Evolutionary conservation across 1,140 invertebrate species (phyloP).

Genomic region (Habropoda laboriosa): DNA sequence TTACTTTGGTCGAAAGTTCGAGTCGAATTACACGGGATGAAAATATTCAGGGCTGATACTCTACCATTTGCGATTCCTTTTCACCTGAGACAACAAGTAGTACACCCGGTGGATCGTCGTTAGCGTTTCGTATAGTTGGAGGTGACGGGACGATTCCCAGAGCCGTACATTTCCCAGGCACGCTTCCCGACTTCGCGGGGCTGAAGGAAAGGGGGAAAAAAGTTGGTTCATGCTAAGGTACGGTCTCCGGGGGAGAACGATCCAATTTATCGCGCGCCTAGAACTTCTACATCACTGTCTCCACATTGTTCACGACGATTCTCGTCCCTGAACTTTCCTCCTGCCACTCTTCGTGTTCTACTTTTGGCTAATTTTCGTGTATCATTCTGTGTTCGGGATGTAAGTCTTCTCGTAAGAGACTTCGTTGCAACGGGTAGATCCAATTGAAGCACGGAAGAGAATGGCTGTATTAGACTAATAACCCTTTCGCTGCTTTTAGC

Average conservation of each 20-base stretch:
- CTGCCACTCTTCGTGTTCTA: not conserved
- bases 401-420: no score
- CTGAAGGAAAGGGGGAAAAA: constrained; percentile 10
- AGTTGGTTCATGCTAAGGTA: constrained; percentile 31
- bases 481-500: no score
- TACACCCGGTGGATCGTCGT: constrained; percentile 15
- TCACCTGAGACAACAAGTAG: constrained; percentile 22
- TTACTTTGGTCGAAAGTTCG: not conserved
- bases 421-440: not conserved
- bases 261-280: constrained; percentile 54
- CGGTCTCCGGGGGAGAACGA: constrained; percentile 43
- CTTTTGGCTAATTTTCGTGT: constrained; percentile 11
- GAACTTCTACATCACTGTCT: constrained; percentile 45
- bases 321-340: constrained; percentile 12
- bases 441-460: no score
- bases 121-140: constrained; percentile 9
- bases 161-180: constrained; percentile 50
- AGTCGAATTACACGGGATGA: constrained; percentile 1
- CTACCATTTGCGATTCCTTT: constrained; percentile 23
- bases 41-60: not conserved
- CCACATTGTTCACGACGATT: constrained; percentile 30
- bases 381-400: no score
- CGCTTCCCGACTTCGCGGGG: not conserved
- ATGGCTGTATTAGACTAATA: no score
- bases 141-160: constrained; percentile 43